Conservation (phyloP, 2,113 vertebrate species). For the Leuciscus idus region DNA sequence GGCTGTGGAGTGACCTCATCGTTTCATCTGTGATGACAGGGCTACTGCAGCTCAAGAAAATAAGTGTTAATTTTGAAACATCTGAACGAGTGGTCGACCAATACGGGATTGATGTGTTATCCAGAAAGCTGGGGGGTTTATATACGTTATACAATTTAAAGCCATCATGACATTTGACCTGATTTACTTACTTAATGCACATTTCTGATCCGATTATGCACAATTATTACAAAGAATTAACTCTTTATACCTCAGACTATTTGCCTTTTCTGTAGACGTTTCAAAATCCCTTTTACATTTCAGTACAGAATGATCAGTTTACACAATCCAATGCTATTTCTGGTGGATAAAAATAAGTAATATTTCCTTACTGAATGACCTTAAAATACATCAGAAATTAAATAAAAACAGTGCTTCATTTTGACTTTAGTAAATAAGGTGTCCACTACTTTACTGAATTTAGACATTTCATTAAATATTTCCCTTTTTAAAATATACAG, state of each 20-base stretch:
- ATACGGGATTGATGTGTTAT: background rate
- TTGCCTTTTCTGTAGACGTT: background rate
- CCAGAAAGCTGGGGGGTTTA: background rate
- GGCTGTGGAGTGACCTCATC: background rate
- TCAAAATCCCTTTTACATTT: background rate
- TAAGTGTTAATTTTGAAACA: slow-evolving; percentile 65
- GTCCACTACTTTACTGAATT: background rate
- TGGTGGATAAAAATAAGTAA: background rate
- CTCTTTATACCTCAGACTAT: background rate
- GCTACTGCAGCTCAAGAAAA: background rate
- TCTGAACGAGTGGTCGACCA: slow-evolving; percentile 1
- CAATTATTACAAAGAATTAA: background rate
- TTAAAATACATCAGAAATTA: background rate
- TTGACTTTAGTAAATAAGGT: background rate
- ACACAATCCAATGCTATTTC: background rate
- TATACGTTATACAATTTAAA: background rate
- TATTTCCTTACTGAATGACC: too few relatives aligned
- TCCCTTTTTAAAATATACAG: too few relatives aligned
- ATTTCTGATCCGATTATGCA: background rate
- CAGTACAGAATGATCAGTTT: background rate
- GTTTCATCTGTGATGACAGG: background rate
- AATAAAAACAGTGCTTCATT: background rate
- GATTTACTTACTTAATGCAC: background rate
- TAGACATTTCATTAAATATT: too few relatives aligned
- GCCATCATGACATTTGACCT: background rate